These are phyloP conservation scores for Deilephila elpenor DNA, from an alignment of 2,888 invertebrate species.

Conservation along the genomic window DNA sequence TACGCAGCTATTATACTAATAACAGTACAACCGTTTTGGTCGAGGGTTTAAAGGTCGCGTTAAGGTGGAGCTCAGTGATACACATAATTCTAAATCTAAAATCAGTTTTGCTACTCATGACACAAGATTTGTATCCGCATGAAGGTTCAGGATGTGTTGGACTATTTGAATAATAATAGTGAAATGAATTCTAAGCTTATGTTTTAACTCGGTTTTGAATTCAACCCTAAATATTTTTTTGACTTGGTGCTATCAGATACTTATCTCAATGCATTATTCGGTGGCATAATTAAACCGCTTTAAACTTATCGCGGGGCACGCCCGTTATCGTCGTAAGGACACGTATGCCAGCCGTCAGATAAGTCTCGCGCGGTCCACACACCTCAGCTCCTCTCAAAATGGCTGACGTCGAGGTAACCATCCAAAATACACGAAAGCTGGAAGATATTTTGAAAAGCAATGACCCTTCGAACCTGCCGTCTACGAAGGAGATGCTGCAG, in stretches of 20 bases:
- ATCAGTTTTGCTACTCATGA: no score
- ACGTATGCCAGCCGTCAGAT: conserved; percentile 48
- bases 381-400: conserved; percentile 36
- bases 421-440: conserved; percentile 50
- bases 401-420: conserved; percentile 48
- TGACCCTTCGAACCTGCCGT: conserved; percentile 69
- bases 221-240: neutral
- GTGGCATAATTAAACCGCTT: conserved; percentile 27
- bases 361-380: conserved; percentile 31
- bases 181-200: no score
- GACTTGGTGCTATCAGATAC: neutral
- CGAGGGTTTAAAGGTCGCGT: no score
- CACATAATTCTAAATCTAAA: no score
- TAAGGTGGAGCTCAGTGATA: no score
- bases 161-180: no score
- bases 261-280: neutral
- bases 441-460: conserved; percentile 65
- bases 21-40: no score
- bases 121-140: no score
- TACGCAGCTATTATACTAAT: no score
- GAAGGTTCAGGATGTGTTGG: no score
- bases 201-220: no score
- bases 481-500: conserved; percentile 83
- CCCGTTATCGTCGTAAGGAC: conserved; percentile 48
- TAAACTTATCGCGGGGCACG: conserved; percentile 41